Evolutionary conservation across 2,797 vertebrate species (phyloP).

Genomic region (Echeneis naucrates): DNA sequence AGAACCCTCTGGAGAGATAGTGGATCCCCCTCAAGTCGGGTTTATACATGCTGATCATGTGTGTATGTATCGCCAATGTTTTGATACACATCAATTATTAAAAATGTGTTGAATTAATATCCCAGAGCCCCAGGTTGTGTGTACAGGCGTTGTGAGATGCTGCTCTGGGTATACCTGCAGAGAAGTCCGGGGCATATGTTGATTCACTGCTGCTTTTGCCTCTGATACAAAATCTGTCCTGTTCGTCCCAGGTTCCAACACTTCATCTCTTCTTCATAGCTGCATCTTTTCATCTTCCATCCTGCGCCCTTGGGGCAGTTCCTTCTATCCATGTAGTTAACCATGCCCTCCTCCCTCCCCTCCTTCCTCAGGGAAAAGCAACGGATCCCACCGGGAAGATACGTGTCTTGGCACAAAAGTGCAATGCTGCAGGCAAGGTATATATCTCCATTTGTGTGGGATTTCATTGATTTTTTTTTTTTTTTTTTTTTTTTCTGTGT

Average conservation of each 20-base stretch:
- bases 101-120: constrained; percentile 68
- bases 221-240: constrained; percentile 55
- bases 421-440: constrained; percentile 79
- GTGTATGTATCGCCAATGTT: constrained; percentile 70
- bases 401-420: constrained; percentile 73
- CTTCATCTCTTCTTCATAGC: constrained; percentile 53
- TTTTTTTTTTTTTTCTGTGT: no score
- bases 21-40: constrained; percentile 48
- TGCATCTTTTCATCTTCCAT: constrained; percentile 59
- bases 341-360: constrained; percentile 54
- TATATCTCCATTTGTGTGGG: constrained; percentile 77
- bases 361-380: constrained; percentile 63
- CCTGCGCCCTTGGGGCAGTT: constrained; percentile 53
- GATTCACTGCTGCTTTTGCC: constrained; percentile 48
- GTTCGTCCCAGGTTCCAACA: constrained; percentile 40
- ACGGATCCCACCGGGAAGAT: constrained; percentile 68
- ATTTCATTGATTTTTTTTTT: constrained; percentile 83
- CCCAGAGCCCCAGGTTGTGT: constrained; percentile 51
- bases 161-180: constrained; percentile 24
- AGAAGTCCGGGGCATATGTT: constrained; percentile 44
- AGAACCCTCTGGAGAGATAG: constrained; percentile 24
- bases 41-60: constrained; percentile 71
- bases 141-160: constrained; percentile 35
- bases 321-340: constrained; percentile 58
- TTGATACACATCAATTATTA: constrained; percentile 81